Evolutionary conservation across 2,888 invertebrate species (phyloP).

Genomic region (Pardosa pseudoannulata): DNA sequence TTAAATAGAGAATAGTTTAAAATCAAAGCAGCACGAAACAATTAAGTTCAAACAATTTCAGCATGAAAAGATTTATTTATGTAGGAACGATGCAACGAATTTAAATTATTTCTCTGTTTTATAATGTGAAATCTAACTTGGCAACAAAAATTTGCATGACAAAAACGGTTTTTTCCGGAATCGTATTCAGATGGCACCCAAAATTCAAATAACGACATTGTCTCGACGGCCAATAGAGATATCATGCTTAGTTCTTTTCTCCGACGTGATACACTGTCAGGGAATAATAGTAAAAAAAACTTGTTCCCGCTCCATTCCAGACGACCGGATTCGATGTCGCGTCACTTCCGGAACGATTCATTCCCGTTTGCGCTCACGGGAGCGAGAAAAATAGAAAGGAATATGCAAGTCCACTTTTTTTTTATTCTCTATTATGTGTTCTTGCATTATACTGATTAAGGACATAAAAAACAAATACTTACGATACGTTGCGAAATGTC

Average conservation of each 20-base stretch:
- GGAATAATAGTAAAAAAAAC: slow-evolving; percentile 41
- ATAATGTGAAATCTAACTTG: too few relatives aligned
- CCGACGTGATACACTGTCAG: slow-evolving; percentile 13
- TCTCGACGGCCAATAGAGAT: neutral
- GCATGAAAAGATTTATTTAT: too few relatives aligned
- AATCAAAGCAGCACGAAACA: too few relatives aligned
- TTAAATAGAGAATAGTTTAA: too few relatives aligned
- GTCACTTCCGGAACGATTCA: slow-evolving; percentile 68
- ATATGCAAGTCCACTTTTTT: slow-evolving; percentile 20
- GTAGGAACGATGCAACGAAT: too few relatives aligned
- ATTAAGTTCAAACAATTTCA: too few relatives aligned
- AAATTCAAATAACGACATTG: neutral
- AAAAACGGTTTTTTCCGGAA: neutral
- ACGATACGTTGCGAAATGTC: neutral
- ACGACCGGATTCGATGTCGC: slow-evolving; percentile 60
- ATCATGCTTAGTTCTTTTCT: slow-evolving; percentile 41
- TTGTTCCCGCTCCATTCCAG: slow-evolving; percentile 54
- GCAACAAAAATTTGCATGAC: neutral
- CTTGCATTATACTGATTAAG: slow-evolving; percentile 17
- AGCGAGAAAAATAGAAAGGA: slow-evolving; percentile 68
- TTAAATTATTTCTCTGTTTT: too few relatives aligned
- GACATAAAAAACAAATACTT: neutral
- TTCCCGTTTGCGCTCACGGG: slow-evolving; percentile 58
- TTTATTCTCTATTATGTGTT: neutral
- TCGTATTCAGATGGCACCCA: neutral